These are phyloP conservation scores for Drosophila teissieri DNA, from an alignment of 1,140 invertebrate species.

Conservation along the genomic window DNA sequence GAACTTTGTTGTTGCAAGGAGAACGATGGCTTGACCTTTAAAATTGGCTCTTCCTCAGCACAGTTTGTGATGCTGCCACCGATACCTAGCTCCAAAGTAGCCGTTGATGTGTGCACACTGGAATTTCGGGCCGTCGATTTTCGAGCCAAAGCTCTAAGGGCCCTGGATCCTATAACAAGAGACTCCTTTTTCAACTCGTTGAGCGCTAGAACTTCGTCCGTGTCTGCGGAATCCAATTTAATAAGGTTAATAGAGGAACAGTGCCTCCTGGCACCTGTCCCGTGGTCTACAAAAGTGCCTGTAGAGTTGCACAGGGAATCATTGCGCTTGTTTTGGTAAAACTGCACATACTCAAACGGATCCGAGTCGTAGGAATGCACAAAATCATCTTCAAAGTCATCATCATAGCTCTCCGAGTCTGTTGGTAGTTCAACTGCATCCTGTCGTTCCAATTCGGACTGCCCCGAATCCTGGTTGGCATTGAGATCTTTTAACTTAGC, in stretches of 20 bases:
- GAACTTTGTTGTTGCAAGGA: slow-evolving; percentile 85
- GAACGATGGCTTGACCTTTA: background rate
- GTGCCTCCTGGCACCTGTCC: slow-evolving; percentile 46
- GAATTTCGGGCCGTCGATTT: slow-evolving; percentile 75
- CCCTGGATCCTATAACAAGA: slow-evolving; percentile 72
- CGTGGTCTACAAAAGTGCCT: slow-evolving; percentile 86
- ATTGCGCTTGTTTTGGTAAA: slow-evolving; percentile 85
- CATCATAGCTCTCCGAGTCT: slow-evolving; percentile 76
- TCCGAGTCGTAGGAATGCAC: slow-evolving; percentile 86
- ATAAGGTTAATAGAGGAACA: slow-evolving; percentile 78
- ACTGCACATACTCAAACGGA: slow-evolving; percentile 88
- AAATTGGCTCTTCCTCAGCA: slow-evolving; percentile 51
- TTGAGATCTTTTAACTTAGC: slow-evolving; percentile 74
- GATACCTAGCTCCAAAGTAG: slow-evolving; percentile 82
- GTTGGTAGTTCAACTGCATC: slow-evolving; percentile 86
- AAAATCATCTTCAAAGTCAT: slow-evolving; percentile 51
- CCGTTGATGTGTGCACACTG: slow-evolving; percentile 85
- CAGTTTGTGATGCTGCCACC: slow-evolving; percentile 61
- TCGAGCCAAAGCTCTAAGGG: slow-evolving; percentile 67
- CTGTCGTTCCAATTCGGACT: slow-evolving; percentile 85
- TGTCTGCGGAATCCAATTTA: slow-evolving; percentile 63
- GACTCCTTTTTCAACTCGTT: slow-evolving; percentile 77
- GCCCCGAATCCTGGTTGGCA: slow-evolving; percentile 38
- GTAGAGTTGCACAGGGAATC: slow-evolving; percentile 69
- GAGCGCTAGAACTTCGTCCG: slow-evolving; percentile 43